Evolutionary conservation across 2,113 vertebrate species (phyloP), one percentile per base, ranked within the genome.

Genomic region (Spizaetus ornatus): DNA sequence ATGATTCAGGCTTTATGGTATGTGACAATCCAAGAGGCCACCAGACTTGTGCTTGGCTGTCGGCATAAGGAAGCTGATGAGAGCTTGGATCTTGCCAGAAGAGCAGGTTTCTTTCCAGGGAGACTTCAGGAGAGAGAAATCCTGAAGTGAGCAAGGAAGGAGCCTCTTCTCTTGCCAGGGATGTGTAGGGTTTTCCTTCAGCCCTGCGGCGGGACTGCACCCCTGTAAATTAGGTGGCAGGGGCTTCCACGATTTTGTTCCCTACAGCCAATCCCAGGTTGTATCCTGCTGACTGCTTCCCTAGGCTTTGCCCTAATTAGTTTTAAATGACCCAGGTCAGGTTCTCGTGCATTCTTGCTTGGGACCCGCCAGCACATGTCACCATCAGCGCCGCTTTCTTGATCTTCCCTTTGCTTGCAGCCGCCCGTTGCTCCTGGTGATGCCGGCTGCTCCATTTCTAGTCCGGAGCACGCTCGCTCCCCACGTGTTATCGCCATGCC

Each of bases 11-110:
- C 95, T 97, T 97, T 97, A 98, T 93, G 92, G 86, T 89, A 38
- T 96, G 83, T 97, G 97, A 97, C 98, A 97, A 94, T 94, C 89
- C 79, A 83, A 86, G 95, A 96, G 92, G 81, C 87, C 90, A 95
- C 97, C 95, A 95, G 93, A 34, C 91, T 82, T 31, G 8, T 38
- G 89, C 79, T 76, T 82, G 90, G 61, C 93, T 96, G 77, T 47
- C 90, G 95, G 94, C 90, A 94, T 47, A 27, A 58, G 72, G 80
- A 74, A 52, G 58, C 90, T 78, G 86, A 69, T 71, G 78, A 78
- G 65, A 94, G 85, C 50, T 80, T 89, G 93, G 42, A 71, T 94
- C 91, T 55, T 96, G 94, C 74, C 74, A 90, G 90, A 16, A 73
- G 40, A 67, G 58, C 34, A 70, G 32, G 32, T 89, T 92, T 45